Conservation (phyloP, 2,113 vertebrate genomes). For the Rousettus leschenaultii region DNA sequence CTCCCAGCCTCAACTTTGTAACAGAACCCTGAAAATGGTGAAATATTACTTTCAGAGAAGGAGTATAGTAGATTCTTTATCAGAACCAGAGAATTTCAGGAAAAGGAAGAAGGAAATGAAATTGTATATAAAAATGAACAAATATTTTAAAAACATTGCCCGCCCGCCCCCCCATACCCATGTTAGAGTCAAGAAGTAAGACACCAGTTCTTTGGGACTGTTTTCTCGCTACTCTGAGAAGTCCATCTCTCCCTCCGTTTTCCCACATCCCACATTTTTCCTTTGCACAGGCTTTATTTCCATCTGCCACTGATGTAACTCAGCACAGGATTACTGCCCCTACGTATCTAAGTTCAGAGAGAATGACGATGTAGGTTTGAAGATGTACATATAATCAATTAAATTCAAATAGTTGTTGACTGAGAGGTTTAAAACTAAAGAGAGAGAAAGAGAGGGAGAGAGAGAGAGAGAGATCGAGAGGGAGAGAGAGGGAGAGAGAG, state of each 20-base stretch:
- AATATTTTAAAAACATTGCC: neutral
- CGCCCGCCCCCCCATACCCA: no score
- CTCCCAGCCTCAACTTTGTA: neutral
- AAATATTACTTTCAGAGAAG: neutral
- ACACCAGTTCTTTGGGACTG: neutral
- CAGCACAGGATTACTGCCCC: slow-evolving; percentile 43
- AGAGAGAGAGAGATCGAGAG: no score
- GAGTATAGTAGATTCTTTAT: neutral
- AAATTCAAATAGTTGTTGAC: slow-evolving; percentile 42
- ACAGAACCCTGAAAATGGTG: neutral
- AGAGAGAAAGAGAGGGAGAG: neutral
- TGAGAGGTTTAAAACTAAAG: slow-evolving; percentile 28
- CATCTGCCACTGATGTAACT: neutral
- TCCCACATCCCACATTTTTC: neutral
- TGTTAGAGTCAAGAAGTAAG: neutral
- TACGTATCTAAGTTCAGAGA: slow-evolving; percentile 56
- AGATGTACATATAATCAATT: slow-evolving; percentile 46
- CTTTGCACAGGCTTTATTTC: slow-evolving; percentile 44
- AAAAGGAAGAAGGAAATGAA: neutral
- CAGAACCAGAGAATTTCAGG: slow-evolving; percentile 10
- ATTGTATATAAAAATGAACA: neutral
- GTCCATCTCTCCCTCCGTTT: neutral
- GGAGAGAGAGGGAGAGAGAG: no score
- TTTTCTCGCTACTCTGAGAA: slow-evolving; percentile 9
- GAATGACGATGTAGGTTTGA: slow-evolving; percentile 64